A percentile compares a stretch with the other conserved stretches of the same genome.
Evolutionary conservation across 1,140 invertebrate species (phyloP).

Genomic region (Drosophila novamexicana): DNA sequence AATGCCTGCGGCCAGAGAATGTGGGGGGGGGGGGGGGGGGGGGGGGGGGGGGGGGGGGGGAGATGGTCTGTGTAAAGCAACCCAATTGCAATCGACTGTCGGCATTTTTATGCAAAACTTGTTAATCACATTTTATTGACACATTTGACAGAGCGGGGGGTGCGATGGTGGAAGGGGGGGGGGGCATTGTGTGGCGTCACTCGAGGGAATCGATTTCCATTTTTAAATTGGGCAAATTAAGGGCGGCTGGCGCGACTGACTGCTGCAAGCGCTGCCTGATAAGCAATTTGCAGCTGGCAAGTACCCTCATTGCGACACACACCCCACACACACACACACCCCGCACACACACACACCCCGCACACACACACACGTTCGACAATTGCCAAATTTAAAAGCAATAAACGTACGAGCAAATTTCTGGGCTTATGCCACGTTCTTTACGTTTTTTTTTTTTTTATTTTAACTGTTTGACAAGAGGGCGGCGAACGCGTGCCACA

Average conservation of each 20-base stretch:
- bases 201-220: constrained; percentile 80
- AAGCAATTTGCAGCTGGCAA: constrained; percentile 69
- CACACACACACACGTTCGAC: constrained; percentile 52
- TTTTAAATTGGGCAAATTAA: constrained; percentile 83
- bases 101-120: constrained; percentile 79
- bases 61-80: constrained; percentile 5
- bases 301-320: constrained; percentile 36
- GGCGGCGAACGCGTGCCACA: constrained; percentile 45
- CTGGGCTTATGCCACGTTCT: constrained; percentile 60
- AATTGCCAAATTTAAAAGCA: constrained; percentile 83
- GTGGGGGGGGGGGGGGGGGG: constrained; percentile 16
- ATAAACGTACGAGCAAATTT: constrained; percentile 82
- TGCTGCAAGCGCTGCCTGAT: constrained; percentile 63
- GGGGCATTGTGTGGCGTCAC: constrained; percentile 17
- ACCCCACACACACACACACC: constrained; percentile 29
- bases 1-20: constrained; percentile 39
- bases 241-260: constrained; percentile 54
- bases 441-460: constrained; percentile 41
- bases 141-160: constrained; percentile 33
- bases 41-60: constrained; percentile 16
- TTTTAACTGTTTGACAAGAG: constrained; percentile 50
- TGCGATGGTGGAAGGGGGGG: neutral
- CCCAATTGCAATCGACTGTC: constrained; percentile 56
- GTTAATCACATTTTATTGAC: constrained; percentile 82
- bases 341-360: constrained; percentile 24